These are phyloP conservation scores for Pelobates cultripes DNA, from an alignment of 2,797 vertebrate species.

Conservation along the genomic window DNA sequence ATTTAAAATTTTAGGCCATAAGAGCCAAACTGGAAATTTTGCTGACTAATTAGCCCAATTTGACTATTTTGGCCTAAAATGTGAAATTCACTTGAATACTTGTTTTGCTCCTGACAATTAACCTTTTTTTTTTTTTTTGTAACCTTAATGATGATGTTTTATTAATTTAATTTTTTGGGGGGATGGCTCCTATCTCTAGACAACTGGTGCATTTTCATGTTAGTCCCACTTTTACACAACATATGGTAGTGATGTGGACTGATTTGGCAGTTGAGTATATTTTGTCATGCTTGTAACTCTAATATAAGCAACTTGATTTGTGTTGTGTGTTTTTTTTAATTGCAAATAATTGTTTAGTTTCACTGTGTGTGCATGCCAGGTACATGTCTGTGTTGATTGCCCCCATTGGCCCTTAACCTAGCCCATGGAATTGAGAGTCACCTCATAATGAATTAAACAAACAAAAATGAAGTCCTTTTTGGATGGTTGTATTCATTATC, in stretches of 20 bases:
- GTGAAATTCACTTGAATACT: too few relatives aligned
- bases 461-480: conserved; percentile 68
- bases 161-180: background rate
- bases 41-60: too few relatives aligned
- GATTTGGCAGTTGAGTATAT: background rate
- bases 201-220: background rate
- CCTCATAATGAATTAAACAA: conserved; percentile 48
- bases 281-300: too few relatives aligned
- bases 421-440: background rate
- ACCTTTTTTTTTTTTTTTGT: too few relatives aligned
- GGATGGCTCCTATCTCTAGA: background rate
- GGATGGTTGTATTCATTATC: conserved; percentile 76
- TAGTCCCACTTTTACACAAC: background rate
- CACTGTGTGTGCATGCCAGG: too few relatives aligned
- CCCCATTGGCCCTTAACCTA: background rate
- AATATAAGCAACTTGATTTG: too few relatives aligned
- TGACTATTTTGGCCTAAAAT: too few relatives aligned
- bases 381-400: background rate
- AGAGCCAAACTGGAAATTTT: too few relatives aligned
- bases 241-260: background rate
- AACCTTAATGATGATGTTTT: background rate
- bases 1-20: too few relatives aligned
- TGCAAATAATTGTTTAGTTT: background rate
- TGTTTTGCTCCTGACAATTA: too few relatives aligned
- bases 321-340: background rate